A percentile compares a stretch with the other conserved stretches of the same genome.
Evolutionary conservation across 2,113 vertebrate species (phyloP).

Genomic region (Gymnorhina tibicen): DNA sequence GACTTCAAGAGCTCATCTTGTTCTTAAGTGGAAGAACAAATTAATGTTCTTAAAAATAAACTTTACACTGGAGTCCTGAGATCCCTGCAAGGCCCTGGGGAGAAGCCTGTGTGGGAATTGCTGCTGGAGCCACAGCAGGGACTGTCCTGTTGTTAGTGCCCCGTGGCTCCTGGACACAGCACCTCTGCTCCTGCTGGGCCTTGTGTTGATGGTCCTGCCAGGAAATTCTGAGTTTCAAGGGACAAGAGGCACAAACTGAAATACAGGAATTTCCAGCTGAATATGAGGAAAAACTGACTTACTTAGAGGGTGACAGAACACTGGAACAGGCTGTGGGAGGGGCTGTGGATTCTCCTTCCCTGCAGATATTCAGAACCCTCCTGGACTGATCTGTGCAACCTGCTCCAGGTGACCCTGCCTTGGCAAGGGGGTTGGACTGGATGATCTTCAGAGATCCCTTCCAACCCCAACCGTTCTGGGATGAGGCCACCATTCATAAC

Average conservation of each 20-base stretch:
- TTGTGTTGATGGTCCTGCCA: background rate
- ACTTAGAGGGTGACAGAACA: background rate
- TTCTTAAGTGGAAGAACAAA: conserved; percentile 45
- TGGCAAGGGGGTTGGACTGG: background rate
- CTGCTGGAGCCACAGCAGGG: background rate
- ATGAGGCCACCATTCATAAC: accelerated
- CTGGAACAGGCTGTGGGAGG: background rate
- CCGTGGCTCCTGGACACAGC: accelerated
- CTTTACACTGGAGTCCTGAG: background rate
- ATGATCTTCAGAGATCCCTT: background rate
- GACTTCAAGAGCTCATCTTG: conserved; percentile 50
- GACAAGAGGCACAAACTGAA: background rate
- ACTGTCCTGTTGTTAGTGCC: accelerated
- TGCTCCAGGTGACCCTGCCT: background rate
- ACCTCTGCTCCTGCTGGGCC: background rate
- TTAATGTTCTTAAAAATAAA: conserved; percentile 45
- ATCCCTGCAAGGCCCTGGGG: background rate
- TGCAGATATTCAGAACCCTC: background rate
- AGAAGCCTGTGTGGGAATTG: background rate
- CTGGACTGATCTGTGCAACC: background rate
- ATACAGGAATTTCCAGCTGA: background rate
- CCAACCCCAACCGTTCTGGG: accelerated
- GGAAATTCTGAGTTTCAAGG: background rate
- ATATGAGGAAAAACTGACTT: background rate
- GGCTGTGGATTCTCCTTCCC: background rate